Evolutionary conservation across 2,888 invertebrate genomes (phyloP), one percentile per base, ranked within the genome.

Genomic region (Lomographa bimaculata): DNA sequence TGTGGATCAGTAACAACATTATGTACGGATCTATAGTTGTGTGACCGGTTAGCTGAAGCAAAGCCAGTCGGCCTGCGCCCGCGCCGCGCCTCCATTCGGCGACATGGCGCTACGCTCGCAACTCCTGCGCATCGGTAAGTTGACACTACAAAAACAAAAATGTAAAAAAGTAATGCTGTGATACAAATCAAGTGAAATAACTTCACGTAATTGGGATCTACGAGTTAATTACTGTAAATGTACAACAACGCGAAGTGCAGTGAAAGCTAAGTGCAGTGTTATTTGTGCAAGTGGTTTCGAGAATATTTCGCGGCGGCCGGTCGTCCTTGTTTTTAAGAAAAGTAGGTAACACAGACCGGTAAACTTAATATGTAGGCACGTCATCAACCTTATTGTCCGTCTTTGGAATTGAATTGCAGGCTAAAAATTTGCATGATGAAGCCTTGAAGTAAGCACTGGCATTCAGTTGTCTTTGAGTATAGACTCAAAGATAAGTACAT

Each of bases 91-190:
- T 58, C 70, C 82, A 84, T 80, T 86, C 78, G 61, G 49, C 80
- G 76, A 66, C 40, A 87, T 87, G 87, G 82, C 86, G 58, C 67
- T 81, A 51, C 79, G 83, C 58, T 69, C 83, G 46, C 75, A 72
- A 76, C 84, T 86, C 76, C 78, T 86, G 75, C 83, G 86, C 79
- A 77, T 67, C 64, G 78, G 87, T 87, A 68, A 71, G 64, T 57
- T 45, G 25, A 32, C 32, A 16, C 8, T 29, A 19, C 37, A 33
- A 44, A 21, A 8, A 8, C 4, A 21, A 34, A 32, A 17, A 17
- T 30, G 27, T 23, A 34, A 16, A 9, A 27, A 8, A 7, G 19
- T 25, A 37, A 28, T n/a, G 16, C 8, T 18, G 19, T 12, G 29
- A n/a, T n/a, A n/a, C n/a, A n/a, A n/a, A n/a, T n/a, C n/a, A n/a